Evolutionary conservation across 2,888 invertebrate species (phyloP).

Genomic region (Drosophila imparisetae): DNA sequence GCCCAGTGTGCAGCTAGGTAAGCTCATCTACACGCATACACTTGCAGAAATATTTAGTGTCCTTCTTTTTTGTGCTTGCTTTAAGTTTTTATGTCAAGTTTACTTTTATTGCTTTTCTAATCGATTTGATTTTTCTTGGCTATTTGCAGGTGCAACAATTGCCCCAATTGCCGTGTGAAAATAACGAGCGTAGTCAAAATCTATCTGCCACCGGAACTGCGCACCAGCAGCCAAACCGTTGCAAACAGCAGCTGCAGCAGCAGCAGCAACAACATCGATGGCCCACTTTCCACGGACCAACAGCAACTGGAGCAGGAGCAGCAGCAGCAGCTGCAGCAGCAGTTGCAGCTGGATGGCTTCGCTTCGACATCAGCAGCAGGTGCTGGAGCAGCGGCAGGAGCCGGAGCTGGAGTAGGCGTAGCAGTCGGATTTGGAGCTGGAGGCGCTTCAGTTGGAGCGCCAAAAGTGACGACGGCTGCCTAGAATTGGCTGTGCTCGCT

Average conservation of each 20-base stretch:
- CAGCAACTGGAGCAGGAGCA: conserved; percentile 23
- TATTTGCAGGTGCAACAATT: conserved; percentile 82
- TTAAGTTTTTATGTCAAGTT: no score
- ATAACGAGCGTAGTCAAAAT: conserved; percentile 83
- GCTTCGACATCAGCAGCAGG: conserved; percentile 14
- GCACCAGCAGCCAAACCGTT: conserved; percentile 68
- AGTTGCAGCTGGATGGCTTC: background rate
- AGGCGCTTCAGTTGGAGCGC: conserved; percentile 42
- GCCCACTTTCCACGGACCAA: background rate
- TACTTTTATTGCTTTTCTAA: background rate
- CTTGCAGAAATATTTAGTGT: background rate
- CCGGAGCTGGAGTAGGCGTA: conserved; percentile 18
- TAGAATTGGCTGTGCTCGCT: conserved; percentile 83
- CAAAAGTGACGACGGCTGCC: conserved; percentile 78
- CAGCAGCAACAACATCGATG: conserved; percentile 21
- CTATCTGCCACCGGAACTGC: conserved; percentile 84
- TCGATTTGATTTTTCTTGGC: fast-evolving
- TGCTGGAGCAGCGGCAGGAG: background rate
- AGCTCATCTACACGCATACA: conserved; percentile 24
- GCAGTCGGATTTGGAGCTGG: conserved; percentile 28
- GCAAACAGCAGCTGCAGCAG: conserved; percentile 42
- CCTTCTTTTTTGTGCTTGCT: no score
- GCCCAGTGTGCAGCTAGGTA: conserved; percentile 89
- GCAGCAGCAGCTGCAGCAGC: conserved; percentile 16
- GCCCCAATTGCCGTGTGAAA: conserved; percentile 84